A percentile compares a stretch with the other conserved stretches of the same genome.
phyloP scores from a whole-genome alignment of 2,888 invertebrate genomes.

The Anagyrus pseudococci region DNA sequence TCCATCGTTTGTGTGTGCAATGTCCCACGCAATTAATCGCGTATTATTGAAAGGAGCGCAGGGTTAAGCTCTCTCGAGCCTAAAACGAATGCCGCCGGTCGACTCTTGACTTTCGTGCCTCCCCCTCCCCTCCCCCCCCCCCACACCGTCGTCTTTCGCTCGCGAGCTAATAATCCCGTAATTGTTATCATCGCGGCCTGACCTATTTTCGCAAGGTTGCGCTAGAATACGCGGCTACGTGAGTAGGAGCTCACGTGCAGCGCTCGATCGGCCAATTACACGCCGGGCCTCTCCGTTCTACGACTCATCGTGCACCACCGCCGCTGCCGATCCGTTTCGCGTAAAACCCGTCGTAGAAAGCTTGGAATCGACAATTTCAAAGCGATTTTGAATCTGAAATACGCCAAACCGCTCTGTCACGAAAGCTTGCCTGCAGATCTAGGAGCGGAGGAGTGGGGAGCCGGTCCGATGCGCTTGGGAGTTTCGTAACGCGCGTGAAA shows the following conservation, averaged over 20 bases:
- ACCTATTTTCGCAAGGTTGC: slow-evolving; percentile 46
- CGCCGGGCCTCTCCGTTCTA: too few relatives aligned
- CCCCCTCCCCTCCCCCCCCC: background rate
- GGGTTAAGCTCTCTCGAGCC: too few relatives aligned
- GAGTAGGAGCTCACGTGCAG: background rate
- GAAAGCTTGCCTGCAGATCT: too few relatives aligned
- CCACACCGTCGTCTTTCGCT: background rate
- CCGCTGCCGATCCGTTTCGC: background rate
- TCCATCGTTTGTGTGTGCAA: too few relatives aligned
- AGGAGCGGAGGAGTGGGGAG: too few relatives aligned
- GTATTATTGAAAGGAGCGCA: too few relatives aligned
- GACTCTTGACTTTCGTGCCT: slow-evolving; percentile 4
- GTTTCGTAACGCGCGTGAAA: too few relatives aligned
- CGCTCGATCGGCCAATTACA: slow-evolving; percentile 25
- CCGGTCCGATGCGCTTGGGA: too few relatives aligned
- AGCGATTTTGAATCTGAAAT: background rate
- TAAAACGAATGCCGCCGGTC: too few relatives aligned
- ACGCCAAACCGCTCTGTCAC: too few relatives aligned
- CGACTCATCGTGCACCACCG: background rate
- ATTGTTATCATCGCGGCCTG: slow-evolving; percentile 46
- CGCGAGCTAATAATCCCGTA: slow-evolving; percentile 35
- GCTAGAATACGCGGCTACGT: background rate
- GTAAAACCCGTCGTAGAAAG: background rate
- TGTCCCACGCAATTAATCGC: too few relatives aligned
- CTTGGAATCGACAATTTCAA: slow-evolving; percentile 17